A percentile compares a stretch with the other conserved stretches of the same genome.
phyloP scores from a whole-genome alignment of 1,140 invertebrate species.

The Mercenaria mercenaria region DNA sequence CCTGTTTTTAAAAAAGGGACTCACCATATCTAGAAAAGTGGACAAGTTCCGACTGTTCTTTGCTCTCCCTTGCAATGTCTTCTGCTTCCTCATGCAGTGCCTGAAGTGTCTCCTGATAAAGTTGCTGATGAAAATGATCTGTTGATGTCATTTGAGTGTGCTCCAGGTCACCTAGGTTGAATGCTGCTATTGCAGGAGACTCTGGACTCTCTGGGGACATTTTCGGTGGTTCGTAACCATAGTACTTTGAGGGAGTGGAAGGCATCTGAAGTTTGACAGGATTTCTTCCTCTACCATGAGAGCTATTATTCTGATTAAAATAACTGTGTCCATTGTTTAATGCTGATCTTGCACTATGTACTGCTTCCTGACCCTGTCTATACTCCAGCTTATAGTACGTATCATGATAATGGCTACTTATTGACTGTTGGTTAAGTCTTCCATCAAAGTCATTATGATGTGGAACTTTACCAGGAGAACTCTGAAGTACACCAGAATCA shows the following conservation, averaged over 20 bases:
- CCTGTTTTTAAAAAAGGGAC: not conserved
- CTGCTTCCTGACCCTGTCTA: not conserved
- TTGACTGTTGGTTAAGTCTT: not conserved
- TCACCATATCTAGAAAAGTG: conserved; percentile 47
- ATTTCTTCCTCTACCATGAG: not conserved
- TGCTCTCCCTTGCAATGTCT: conserved; percentile 30
- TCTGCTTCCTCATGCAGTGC: conserved; percentile 32
- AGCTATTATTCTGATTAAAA: not conserved
- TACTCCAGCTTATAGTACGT: not conserved
- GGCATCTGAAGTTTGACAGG: not conserved
- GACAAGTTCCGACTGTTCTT: conserved; percentile 40
- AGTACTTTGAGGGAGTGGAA: not conserved
- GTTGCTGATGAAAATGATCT: conserved; percentile 42
- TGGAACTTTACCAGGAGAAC: conserved; percentile 3
- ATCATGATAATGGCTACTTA: not conserved
- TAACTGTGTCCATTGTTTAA: not conserved
- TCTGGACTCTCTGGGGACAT: conserved; percentile 41
- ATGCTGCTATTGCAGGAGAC: conserved; percentile 30
- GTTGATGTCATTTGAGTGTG: conserved; percentile 45
- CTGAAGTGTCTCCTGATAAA: conserved; percentile 6
- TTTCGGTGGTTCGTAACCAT: not conserved
- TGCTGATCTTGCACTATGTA: not conserved
- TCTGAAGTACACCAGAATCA: not conserved
- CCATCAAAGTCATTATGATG: not conserved
- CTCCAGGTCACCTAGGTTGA: conserved; percentile 43